Conservation (phyloP, 1,140 invertebrate genomes). For the Glossosoma conforme region DNA sequence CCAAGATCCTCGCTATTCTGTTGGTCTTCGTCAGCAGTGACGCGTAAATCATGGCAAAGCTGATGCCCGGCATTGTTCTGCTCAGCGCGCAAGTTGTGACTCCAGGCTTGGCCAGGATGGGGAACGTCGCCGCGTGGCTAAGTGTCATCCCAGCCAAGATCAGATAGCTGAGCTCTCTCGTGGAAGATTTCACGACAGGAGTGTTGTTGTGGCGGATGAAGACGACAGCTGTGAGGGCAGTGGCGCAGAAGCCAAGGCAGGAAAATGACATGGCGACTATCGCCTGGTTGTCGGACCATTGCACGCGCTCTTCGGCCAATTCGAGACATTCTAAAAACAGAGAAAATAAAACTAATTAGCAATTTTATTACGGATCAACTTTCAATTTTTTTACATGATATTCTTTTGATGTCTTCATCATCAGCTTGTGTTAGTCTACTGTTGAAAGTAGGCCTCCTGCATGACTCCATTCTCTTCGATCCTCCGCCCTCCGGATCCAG, state of each 20-base stretch:
- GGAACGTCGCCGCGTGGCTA: conserved; percentile 55
- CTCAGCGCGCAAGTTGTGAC: conserved; percentile 62
- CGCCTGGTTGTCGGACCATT: conserved; percentile 61
- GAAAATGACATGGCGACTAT: conserved; percentile 62
- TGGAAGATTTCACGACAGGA: conserved; percentile 77
- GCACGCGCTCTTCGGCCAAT: conserved; percentile 50
- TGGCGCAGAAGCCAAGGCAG: conserved; percentile 62
- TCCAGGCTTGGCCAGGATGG: conserved; percentile 67
- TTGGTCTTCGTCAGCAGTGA: conserved; percentile 83
- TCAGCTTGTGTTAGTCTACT: too few relatives aligned
- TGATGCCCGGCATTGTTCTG: conserved; percentile 67
- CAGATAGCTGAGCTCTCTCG: conserved; percentile 75
- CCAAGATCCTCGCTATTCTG: conserved; percentile 76
- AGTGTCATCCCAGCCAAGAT: conserved; percentile 57
- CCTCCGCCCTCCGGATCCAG: too few relatives aligned
- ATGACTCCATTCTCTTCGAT: too few relatives aligned
- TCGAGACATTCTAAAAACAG: conserved; percentile 36
- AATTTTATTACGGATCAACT: too few relatives aligned
- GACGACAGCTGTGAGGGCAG: conserved; percentile 57
- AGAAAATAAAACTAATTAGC: too few relatives aligned
- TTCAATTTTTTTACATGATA: too few relatives aligned
- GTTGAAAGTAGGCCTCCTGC: too few relatives aligned
- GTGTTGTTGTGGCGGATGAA: conserved; percentile 71
- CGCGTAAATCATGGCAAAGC: conserved; percentile 80
- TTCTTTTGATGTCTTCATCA: too few relatives aligned